Conservation (phyloP, 2,113 vertebrate species). For the Gymnobelideus leadbeateri region DNA sequence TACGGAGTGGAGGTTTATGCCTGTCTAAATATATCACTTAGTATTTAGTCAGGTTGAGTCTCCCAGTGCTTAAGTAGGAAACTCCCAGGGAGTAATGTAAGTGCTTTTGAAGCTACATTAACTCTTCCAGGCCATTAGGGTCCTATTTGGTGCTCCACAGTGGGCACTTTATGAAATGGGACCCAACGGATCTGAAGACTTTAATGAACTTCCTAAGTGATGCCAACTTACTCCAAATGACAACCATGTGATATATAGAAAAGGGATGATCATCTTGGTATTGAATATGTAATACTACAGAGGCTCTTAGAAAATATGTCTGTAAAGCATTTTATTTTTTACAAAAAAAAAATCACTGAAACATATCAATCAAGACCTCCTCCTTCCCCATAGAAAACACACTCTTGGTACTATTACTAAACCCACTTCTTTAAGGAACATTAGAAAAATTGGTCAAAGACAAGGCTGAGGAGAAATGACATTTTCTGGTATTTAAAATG, state of each 20-base stretch:
- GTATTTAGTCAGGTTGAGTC: neutral
- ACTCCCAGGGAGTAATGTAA: neutral
- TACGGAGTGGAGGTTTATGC: neutral
- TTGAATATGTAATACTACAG: constrained; percentile 7
- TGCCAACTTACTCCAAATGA: constrained; percentile 4
- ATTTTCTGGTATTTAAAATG: neutral
- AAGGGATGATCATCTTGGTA: neutral
- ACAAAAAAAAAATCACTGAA: neutral
- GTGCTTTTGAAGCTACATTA: neutral
- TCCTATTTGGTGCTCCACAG: neutral
- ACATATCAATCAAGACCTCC: neutral
- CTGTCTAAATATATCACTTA: neutral
- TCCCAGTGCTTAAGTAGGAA: neutral
- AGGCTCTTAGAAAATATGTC: neutral
- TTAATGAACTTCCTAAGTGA: neutral
- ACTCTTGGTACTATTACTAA: neutral
- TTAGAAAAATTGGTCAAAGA: neutral
- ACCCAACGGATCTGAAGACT: neutral
- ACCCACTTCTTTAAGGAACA: neutral
- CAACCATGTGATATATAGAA: neutral
- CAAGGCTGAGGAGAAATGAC: neutral
- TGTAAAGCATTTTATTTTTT: neutral
- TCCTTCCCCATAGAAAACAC: neutral
- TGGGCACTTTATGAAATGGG: constrained; percentile 12
- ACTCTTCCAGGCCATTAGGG: neutral